These are phyloP conservation scores for Gadus chalcogrammus DNA, from an alignment of 2,113 vertebrate species.

Conservation along the genomic window DNA sequence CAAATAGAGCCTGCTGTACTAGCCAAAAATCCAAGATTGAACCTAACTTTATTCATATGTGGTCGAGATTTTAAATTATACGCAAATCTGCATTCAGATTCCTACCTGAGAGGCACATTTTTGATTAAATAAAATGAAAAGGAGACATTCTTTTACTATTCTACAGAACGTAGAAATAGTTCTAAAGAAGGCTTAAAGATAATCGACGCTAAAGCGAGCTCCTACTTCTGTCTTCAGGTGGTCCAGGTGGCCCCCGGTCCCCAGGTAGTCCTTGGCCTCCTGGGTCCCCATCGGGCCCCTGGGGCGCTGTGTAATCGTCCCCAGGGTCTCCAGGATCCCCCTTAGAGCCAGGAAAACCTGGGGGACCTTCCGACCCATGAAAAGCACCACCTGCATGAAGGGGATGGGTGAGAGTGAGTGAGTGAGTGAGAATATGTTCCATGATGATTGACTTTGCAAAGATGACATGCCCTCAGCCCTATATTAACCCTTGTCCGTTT, in stretches of 20 bases:
- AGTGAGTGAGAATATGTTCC: no score
- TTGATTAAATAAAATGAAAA: neutral
- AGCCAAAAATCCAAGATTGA: no score
- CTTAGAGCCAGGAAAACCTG: slow-evolving; percentile 79
- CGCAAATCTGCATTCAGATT: no score
- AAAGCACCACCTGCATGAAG: slow-evolving; percentile 20
- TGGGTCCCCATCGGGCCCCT: slow-evolving; percentile 73
- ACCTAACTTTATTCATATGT: no score
- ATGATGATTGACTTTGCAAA: no score
- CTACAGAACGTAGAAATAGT: neutral
- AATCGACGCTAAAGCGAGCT: neutral
- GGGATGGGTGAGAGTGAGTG: neutral
- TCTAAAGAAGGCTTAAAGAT: no score
- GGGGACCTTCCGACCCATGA: slow-evolving; percentile 70
- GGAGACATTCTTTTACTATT: neutral
- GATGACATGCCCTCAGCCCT: no score
- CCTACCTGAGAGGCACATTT: no score
- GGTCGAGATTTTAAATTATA: no score
- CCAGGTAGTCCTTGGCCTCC: slow-evolving; percentile 78
- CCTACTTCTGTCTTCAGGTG: slow-evolving; percentile 50
- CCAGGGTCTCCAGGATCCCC: slow-evolving; percentile 82
- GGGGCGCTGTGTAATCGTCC: slow-evolving; percentile 64
- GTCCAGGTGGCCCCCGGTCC: slow-evolving; percentile 76
- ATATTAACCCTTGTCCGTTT: no score
- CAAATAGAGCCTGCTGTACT: no score